Conservation (phyloP, 2,113 vertebrate species). For the Micromys minutus region DNA sequence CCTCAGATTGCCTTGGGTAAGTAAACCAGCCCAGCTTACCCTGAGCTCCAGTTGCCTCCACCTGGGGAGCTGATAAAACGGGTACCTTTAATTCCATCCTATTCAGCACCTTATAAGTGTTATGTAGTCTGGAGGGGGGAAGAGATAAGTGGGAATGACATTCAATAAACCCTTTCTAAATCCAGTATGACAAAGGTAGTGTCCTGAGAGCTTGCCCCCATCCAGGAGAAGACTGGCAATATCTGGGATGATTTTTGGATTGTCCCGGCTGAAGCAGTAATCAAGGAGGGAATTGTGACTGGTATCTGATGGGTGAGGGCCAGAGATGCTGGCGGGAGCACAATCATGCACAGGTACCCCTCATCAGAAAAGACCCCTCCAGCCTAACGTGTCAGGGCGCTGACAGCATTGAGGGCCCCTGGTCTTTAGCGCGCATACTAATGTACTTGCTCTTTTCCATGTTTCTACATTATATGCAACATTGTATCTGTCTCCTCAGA, state of each 20-base stretch:
- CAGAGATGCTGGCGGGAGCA: neutral
- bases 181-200: neutral
- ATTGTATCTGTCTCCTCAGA: neutral
- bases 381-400: neutral
- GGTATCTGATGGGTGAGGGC: neutral
- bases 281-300: neutral
- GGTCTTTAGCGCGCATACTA: neutral
- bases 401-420: neutral
- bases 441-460: constrained; percentile 12
- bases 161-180: neutral
- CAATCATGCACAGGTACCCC: neutral
- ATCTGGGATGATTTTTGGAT: neutral
- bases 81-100: neutral
- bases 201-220: neutral
- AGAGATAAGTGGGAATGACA: neutral
- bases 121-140: neutral
- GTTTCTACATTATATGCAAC: constrained; percentile 12
- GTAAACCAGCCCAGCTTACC: neutral
- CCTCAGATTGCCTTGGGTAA: neutral
- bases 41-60: neutral
- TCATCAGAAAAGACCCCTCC: neutral
- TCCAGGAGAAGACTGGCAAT: neutral
- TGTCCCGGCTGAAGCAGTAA: neutral
- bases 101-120: neutral
- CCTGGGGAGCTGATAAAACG: neutral